phyloP scores from a whole-genome alignment of 2,113 vertebrate genomes.

The Empidonax alnorum region DNA sequence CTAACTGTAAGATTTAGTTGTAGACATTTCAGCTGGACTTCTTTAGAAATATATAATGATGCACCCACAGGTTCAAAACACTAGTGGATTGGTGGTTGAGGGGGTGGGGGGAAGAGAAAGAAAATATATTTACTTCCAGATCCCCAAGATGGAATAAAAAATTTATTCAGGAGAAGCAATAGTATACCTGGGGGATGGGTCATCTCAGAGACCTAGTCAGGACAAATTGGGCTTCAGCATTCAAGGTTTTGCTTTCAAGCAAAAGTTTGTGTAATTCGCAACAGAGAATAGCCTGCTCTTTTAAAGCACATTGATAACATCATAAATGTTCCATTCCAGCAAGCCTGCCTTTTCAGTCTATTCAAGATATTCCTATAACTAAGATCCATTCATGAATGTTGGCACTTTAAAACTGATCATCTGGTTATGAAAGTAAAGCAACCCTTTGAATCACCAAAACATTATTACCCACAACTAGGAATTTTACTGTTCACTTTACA shows the following conservation, averaged over 20 bases:
- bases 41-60: constrained; percentile 1
- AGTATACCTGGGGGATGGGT: neutral
- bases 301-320: neutral
- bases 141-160: neutral
- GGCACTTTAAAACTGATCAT: neutral
- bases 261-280: neutral
- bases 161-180: neutral
- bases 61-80: neutral
- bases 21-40: constrained; percentile 34
- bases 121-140: neutral
- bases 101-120: fast-evolving
- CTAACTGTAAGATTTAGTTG: constrained; percentile 40
- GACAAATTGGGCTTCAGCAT: neutral
- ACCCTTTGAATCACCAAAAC: neutral
- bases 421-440: neutral
- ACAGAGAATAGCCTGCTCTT: neutral
- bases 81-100: neutral
- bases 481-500: neutral
- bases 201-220: neutral
- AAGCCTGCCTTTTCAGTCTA: neutral
- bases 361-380: neutral
- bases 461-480: neutral
- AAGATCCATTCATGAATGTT: neutral
- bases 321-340: neutral
- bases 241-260: neutral